Conservation (phyloP, 2,888 invertebrate species). For the Drosophila kuntzei region DNA sequence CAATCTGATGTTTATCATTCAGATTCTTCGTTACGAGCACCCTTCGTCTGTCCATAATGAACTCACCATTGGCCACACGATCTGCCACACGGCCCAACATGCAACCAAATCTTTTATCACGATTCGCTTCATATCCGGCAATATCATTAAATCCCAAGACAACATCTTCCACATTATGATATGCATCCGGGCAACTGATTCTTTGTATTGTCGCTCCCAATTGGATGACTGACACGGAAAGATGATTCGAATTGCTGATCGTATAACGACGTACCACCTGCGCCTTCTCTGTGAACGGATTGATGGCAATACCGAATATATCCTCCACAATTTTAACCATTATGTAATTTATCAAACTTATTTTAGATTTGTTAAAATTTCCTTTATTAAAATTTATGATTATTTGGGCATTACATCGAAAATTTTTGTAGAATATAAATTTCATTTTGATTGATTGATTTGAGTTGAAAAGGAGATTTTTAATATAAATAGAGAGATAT, state of each 20-base stretch:
- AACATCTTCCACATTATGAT: conserved; percentile 90
- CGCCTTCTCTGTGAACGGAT: conserved; percentile 76
- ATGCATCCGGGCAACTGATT: conserved; percentile 90
- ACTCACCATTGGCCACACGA: conserved; percentile 90
- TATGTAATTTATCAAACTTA: conserved; percentile 20
- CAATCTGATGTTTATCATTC: conserved; percentile 89
- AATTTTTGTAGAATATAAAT: not conserved
- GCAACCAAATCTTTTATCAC: conserved; percentile 93
- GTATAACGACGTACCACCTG: conserved; percentile 80
- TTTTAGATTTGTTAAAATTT: not conserved
- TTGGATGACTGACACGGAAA: conserved; percentile 86
- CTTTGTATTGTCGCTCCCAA: conserved; percentile 93
- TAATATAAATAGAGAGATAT: too few species aligned
- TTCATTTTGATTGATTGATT: not conserved
- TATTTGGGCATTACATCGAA: not conserved
- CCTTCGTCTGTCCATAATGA: conserved; percentile 88
- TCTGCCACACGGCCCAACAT: conserved; percentile 95
- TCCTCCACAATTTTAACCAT: conserved; percentile 82
- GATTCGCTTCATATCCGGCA: conserved; percentile 88
- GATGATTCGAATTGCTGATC: conserved; percentile 71
- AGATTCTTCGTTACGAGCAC: conserved; percentile 91
- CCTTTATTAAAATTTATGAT: not conserved
- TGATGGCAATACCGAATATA: conserved; percentile 75
- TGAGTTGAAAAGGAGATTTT: not conserved
- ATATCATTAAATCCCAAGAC: conserved; percentile 93